phyloP scores from a whole-genome alignment of 1,140 invertebrate species.

The Musca domestica region DNA sequence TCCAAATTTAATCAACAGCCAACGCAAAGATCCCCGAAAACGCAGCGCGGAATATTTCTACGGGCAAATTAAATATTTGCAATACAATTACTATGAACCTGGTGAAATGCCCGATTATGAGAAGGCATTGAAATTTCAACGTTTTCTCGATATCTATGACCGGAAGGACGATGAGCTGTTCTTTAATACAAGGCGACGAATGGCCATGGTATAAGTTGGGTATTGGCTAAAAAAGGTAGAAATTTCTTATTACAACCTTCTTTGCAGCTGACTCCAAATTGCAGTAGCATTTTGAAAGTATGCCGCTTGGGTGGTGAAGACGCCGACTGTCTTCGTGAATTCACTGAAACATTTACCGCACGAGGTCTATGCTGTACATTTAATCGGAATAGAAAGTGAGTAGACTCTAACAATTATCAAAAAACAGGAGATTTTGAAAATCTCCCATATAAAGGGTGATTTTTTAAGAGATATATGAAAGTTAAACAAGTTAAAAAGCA shows the following conservation, averaged over 20 bases:
- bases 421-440: too few species aligned
- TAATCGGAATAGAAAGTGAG: constrained; percentile 35
- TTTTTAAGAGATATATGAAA: too few species aligned
- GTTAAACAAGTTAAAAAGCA: too few species aligned
- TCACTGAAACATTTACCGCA: constrained; percentile 35
- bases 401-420: too few species aligned
- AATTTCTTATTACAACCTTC: background rate
- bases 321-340: constrained; percentile 35
- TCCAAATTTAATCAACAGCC: constrained; percentile 23
- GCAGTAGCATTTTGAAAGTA: constrained; percentile 37
- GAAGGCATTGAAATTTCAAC: constrained; percentile 36
- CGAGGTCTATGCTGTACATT: constrained; percentile 44
- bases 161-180: constrained; percentile 38
- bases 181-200: constrained; percentile 35
- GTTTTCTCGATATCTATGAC: constrained; percentile 39
- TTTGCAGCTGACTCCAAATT: constrained; percentile 40
- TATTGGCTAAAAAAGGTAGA: background rate
- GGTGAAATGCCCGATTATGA: constrained; percentile 34
- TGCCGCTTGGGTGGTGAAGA: constrained; percentile 36
- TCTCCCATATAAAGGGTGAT: too few species aligned
- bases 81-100: constrained; percentile 32
- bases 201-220: constrained; percentile 29
- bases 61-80: constrained; percentile 32
- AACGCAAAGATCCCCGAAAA: constrained; percentile 34
- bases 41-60: constrained; percentile 36